phyloP scores from a whole-genome alignment of 2,888 invertebrate genomes.

The Seira ritae region DNA sequence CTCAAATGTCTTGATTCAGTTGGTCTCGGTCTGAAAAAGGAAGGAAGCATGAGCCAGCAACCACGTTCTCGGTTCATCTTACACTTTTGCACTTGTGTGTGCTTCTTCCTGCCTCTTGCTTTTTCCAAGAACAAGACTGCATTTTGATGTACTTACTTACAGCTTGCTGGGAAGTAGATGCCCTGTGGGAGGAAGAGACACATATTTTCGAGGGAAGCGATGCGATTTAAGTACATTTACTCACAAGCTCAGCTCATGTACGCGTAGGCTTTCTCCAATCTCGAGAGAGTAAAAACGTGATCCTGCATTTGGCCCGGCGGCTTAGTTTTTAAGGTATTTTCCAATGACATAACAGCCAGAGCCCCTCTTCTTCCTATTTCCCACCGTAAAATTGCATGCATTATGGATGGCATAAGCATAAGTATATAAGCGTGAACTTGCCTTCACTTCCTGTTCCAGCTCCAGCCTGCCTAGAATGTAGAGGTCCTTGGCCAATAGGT shows the following conservation, averaged over 20 bases:
- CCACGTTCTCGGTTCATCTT: too few relatives aligned
- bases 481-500: constrained; percentile 51
- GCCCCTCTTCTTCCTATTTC: background rate
- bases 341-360: background rate
- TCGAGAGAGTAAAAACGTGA: background rate
- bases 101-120: too few relatives aligned
- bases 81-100: too few relatives aligned
- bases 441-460: background rate
- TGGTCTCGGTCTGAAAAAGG: background rate
- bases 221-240: background rate
- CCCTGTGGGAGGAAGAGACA: background rate
- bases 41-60: too few relatives aligned
- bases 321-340: background rate
- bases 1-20: background rate
- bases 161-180: background rate
- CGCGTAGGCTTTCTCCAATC: too few relatives aligned
- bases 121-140: too few relatives aligned
- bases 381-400: background rate
- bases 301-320: background rate
- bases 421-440: background rate
- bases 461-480: constrained; percentile 17
- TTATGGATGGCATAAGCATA: background rate
- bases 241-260: too few relatives aligned
- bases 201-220: background rate
- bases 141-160: background rate